Evolutionary conservation across 2,113 vertebrate species (phyloP).

Genomic region (Recurvirostra avosetta): DNA sequence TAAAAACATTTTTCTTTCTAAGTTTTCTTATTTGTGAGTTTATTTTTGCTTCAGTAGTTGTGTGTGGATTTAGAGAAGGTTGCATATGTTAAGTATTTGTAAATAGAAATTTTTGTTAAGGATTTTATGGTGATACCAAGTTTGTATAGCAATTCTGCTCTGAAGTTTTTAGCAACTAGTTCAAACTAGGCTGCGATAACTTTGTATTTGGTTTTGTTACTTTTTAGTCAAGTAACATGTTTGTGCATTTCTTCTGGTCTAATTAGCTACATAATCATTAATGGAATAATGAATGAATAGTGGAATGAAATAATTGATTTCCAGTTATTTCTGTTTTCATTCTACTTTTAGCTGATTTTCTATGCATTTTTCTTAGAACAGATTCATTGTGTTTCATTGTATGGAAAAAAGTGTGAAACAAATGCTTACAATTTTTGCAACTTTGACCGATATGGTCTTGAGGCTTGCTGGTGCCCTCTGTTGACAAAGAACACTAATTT

Average conservation of each 20-base stretch:
- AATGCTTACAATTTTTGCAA: background rate
- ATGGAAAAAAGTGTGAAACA: background rate
- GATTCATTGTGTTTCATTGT: accelerated
- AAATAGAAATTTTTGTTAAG: background rate
- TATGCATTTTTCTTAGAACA: background rate
- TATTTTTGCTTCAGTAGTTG: background rate
- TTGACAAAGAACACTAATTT: background rate
- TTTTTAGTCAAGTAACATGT: background rate
- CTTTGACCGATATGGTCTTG: background rate
- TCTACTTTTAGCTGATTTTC: background rate
- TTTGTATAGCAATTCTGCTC: background rate
- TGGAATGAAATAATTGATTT: background rate
- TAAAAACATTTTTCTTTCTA: background rate
- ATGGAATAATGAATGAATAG: background rate
- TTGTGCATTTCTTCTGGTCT: background rate
- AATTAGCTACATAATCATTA: background rate
- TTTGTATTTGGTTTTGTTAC: background rate
- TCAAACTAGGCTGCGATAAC: background rate
- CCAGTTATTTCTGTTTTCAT: background rate
- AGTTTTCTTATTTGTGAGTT: background rate
- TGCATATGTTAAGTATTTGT: background rate
- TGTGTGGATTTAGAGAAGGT: background rate
- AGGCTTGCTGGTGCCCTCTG: background rate
- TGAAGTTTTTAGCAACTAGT: background rate
- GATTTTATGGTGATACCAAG: background rate